phyloP scores from a whole-genome alignment of 1,140 invertebrate genomes.

The Drosophila pachea region DNA sequence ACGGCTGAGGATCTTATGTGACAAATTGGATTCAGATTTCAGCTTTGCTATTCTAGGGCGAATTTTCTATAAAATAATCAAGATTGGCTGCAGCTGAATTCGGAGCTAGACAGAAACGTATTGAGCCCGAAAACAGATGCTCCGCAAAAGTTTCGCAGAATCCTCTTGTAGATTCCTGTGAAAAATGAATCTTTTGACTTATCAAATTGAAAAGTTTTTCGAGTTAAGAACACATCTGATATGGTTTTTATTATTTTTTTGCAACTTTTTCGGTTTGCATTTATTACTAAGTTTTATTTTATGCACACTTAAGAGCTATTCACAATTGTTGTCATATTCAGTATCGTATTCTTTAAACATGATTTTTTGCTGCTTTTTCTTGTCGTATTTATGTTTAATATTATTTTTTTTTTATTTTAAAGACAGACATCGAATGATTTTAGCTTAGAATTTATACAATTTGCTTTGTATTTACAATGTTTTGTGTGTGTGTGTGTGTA shows the following conservation, averaged over 20 bases:
- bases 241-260: conserved; percentile 28
- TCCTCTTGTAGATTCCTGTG: background rate
- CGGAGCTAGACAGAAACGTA: too few relatives aligned
- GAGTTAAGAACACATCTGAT: conserved; percentile 13
- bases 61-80: too few relatives aligned
- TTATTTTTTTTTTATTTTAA: conserved; percentile 11
- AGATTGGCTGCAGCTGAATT: too few relatives aligned
- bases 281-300: conserved; percentile 65
- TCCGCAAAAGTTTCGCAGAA: too few relatives aligned
- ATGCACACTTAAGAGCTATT: conserved; percentile 71
- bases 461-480: conserved; percentile 43
- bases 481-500: conserved; percentile 6
- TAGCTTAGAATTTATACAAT: conserved; percentile 57
- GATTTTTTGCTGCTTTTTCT: background rate
- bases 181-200: background rate
- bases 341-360: conserved; percentile 40
- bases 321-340: conserved; percentile 62
- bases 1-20: too few relatives aligned
- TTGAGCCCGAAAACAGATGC: too few relatives aligned
- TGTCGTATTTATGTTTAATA: background rate
- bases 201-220: background rate
- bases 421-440: conserved; percentile 54
- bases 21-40: too few relatives aligned
- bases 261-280: conserved; percentile 25
- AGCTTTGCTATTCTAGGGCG: too few relatives aligned